These are phyloP conservation scores for Diplodus sargus DNA, from an alignment of 2,797 vertebrate genomes.

Conservation along the genomic window DNA sequence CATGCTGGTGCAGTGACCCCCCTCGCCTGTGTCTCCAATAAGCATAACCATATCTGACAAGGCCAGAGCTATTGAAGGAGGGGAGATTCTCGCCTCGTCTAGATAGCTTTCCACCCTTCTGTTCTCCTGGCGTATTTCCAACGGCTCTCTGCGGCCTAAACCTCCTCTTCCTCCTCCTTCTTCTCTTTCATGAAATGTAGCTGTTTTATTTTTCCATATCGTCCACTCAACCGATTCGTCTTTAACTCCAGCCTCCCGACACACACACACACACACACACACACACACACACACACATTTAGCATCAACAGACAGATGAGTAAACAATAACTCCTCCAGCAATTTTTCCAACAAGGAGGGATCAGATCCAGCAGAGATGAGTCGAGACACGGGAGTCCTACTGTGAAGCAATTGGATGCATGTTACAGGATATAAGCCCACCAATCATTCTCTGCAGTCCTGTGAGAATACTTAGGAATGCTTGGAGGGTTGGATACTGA, in stretches of 20 bases:
- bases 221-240: constrained; percentile 49
- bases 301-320: constrained; percentile 59
- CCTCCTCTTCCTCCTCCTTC: constrained; percentile 30
- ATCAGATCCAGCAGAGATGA: constrained; percentile 33
- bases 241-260: constrained; percentile 5
- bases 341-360: constrained; percentile 19
- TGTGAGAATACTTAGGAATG: constrained; percentile 55
- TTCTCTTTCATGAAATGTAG: constrained; percentile 31
- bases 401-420: constrained; percentile 43
- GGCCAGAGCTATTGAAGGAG: constrained; percentile 74
- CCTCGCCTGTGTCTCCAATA: constrained; percentile 73
- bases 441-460: constrained; percentile 50
- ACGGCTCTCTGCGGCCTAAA: constrained; percentile 23
- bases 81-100: constrained; percentile 61
- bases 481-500: constrained; percentile 40
- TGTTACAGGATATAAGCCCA: constrained; percentile 47
- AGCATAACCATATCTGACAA: constrained; percentile 83
- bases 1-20: constrained; percentile 79
- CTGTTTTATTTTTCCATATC: constrained; percentile 39
- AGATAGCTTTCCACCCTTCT: constrained; percentile 69
- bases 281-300: constrained; percentile 16
- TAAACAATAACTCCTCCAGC: constrained; percentile 51
- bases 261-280: no score
- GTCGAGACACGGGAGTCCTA: constrained; percentile 24
- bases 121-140: constrained; percentile 68